Conservation (phyloP, 2,888 invertebrate species). For the Tiliacea citrago region DNA sequence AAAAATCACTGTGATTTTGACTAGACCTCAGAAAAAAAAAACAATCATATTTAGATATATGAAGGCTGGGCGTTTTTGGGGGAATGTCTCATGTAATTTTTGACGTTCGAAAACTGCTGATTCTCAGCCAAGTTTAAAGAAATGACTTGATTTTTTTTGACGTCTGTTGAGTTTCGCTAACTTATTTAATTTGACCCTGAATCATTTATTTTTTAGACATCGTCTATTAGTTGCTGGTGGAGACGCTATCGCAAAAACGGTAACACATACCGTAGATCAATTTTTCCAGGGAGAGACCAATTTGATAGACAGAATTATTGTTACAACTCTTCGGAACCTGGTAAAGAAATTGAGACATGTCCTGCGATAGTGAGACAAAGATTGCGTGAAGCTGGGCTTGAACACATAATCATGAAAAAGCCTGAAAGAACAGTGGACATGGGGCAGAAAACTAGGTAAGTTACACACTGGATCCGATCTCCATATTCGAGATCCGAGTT, state of each 20-base stretch:
- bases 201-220: background rate
- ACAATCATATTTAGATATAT: no score
- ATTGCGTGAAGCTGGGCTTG: background rate
- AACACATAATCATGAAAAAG: constrained; percentile 27
- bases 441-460: no score
- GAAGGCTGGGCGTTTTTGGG: no score
- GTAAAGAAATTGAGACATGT: background rate
- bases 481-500: no score
- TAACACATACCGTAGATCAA: background rate
- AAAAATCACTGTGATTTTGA: no score
- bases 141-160: no score
- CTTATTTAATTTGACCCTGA: background rate
- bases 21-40: no score
- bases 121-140: no score
- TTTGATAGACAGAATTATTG: background rate
- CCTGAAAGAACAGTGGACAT: background rate
- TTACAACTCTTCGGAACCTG: background rate
- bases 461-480: no score
- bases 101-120: no score
- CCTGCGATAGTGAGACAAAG: constrained; percentile 4
- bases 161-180: background rate
- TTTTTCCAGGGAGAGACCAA: background rate
- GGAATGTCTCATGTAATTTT: no score
- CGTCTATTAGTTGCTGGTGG: constrained; percentile 12
- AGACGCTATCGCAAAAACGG: constrained; percentile 8